Conservation (phyloP, 2,888 invertebrate genomes). For the Agrochola lychnidis region DNA sequence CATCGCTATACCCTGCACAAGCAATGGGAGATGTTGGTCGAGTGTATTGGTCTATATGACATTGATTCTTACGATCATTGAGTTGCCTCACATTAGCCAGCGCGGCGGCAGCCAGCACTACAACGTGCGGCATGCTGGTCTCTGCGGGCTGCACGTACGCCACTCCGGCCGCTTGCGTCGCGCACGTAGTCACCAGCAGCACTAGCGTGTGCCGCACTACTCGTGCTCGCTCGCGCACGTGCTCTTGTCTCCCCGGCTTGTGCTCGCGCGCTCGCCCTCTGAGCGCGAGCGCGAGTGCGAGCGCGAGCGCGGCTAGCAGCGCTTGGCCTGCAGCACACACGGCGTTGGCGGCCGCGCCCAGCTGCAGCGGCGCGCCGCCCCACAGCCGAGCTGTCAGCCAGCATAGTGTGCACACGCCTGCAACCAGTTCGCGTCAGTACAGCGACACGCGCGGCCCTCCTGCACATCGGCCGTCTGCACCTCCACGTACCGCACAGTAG, state of each 20-base stretch:
- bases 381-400: constrained; percentile 93
- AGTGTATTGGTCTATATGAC: not conserved
- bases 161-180: constrained; percentile 83
- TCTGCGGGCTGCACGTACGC: constrained; percentile 86
- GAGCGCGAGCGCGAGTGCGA: constrained; percentile 90
- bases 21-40: fast-evolving
- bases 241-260: constrained; percentile 80
- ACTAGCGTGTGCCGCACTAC: constrained; percentile 82
- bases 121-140: constrained; percentile 75
- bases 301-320: constrained; percentile 92
- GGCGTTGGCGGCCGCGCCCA: constrained; percentile 90
- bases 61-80: not conserved
- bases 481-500: constrained; percentile 91
- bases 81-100: constrained; percentile 79
- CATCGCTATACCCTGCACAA: constrained; percentile 89
- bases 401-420: constrained; percentile 92
- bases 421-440: constrained; percentile 19
- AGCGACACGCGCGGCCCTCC: not conserved
- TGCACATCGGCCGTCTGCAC: not conserved
- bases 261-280: constrained; percentile 10
- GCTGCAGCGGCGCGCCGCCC: constrained; percentile 91
- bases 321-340: constrained; percentile 93
- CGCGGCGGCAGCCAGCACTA: constrained; percentile 80
- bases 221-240: constrained; percentile 83
- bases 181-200: constrained; percentile 79